phyloP scores from a whole-genome alignment of 2,888 invertebrate genomes.

The Ptycholaimellus sp. region DNA sequence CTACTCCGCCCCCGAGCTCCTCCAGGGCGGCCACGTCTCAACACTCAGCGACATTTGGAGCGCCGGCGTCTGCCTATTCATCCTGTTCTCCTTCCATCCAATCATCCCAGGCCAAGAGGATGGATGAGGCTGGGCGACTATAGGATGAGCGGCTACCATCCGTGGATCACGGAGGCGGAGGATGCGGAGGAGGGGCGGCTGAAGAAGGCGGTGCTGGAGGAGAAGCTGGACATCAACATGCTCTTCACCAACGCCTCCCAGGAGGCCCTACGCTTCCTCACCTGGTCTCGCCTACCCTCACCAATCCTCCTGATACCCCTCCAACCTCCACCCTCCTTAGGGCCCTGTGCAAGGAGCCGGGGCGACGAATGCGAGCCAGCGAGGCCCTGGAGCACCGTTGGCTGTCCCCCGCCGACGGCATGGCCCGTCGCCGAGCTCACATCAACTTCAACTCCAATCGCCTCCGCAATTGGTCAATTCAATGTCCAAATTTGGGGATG shows the following conservation, averaged over 20 bases:
- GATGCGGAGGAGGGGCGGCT: slow-evolving; percentile 52
- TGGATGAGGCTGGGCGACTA: too few species aligned
- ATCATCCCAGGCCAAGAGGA: too few species aligned
- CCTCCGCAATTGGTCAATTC: too few species aligned
- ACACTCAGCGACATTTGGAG: not conserved
- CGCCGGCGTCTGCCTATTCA: slow-evolving; percentile 66
- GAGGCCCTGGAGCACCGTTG: slow-evolving; percentile 88
- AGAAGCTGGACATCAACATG: slow-evolving; percentile 72
- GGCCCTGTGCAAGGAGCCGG: too few species aligned
- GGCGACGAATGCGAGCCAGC: slow-evolving; percentile 73
- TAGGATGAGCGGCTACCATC: slow-evolving; percentile 63
- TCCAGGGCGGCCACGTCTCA: not conserved
- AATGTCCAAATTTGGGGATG: too few species aligned
- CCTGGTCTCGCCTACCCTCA: slow-evolving; percentile 43
- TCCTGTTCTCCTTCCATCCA: too few species aligned
- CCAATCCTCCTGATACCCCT: not conserved
- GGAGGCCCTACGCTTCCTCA: slow-evolving; percentile 71
- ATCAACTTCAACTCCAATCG: slow-evolving; percentile 16
- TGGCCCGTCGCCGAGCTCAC: slow-evolving; percentile 63
- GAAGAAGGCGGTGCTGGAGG: slow-evolving; percentile 48
- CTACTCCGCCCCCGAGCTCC: too few species aligned
- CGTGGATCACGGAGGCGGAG: slow-evolving; percentile 48
- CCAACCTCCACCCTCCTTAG: not conserved
- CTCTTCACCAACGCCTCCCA: slow-evolving; percentile 79
- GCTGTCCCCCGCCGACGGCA: slow-evolving; percentile 68